These are phyloP conservation scores for Sterrhoptilus dennistouni DNA, from an alignment of 2,113 vertebrate species.

Conservation along the genomic window DNA sequence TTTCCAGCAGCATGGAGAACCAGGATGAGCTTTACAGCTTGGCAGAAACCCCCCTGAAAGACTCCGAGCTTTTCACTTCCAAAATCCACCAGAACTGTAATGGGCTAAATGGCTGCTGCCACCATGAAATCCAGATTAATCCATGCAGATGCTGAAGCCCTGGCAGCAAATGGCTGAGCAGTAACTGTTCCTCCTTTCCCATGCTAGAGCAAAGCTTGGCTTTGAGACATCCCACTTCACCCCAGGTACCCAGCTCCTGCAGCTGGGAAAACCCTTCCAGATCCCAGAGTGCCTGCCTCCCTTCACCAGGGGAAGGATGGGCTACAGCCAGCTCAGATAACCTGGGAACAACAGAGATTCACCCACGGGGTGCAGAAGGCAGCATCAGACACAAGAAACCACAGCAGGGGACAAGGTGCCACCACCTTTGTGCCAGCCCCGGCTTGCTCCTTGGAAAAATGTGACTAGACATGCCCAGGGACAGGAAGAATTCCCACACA, in stretches of 20 bases:
- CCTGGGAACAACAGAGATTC: neutral
- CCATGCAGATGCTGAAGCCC: neutral
- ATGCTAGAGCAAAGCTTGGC: neutral
- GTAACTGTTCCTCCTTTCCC: neutral
- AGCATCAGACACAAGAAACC: neutral
- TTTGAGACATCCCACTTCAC: neutral
- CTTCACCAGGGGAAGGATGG: neutral
- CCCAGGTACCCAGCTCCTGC: neutral
- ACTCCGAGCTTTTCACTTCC: neutral
- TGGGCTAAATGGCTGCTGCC: neutral
- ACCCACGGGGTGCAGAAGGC: neutral
- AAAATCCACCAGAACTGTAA: neutral
- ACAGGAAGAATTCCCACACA: neutral
- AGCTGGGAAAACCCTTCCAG: neutral
- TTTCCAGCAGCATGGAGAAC: neutral
- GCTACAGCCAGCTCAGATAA: neutral
- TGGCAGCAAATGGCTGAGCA: neutral
- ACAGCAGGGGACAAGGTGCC: neutral
- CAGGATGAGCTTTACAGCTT: neutral
- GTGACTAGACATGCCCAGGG: too few relatives aligned
- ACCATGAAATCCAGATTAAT: neutral
- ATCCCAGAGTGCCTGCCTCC: neutral
- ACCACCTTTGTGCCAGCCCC: neutral
- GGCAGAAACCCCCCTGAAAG: neutral
- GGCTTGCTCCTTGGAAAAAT: neutral